phyloP scores from a whole-genome alignment of 1,140 invertebrate species.

The Trichomalopsis sarcophagae region DNA sequence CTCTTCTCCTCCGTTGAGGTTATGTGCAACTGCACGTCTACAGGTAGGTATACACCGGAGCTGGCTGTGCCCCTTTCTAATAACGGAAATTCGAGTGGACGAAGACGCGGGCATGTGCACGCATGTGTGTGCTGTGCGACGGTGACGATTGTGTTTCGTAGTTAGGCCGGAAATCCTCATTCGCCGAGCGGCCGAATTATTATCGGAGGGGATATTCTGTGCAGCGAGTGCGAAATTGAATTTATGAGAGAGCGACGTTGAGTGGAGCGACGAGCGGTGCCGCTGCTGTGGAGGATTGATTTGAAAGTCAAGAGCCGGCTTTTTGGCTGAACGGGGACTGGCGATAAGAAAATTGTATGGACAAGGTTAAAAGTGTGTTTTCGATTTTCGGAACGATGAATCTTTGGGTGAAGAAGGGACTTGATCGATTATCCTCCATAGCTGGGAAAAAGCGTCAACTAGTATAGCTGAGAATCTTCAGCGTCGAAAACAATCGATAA shows the following conservation, averaged over 20 bases:
- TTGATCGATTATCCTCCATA: too few species aligned
- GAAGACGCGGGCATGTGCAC: background rate
- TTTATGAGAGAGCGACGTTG: background rate
- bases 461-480: too few species aligned
- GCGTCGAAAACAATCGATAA: too few species aligned
- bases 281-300: background rate
- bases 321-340: too few species aligned
- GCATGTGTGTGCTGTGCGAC: background rate
- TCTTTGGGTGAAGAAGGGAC: too few species aligned
- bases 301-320: background rate
- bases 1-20: background rate
- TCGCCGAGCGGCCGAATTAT: background rate
- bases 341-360: too few species aligned
- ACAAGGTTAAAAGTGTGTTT: too few species aligned
- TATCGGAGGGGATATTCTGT: background rate
- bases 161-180: slow-evolving; percentile 13
- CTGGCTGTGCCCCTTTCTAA: slow-evolving; percentile 20
- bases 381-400: too few species aligned
- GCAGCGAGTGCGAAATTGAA: background rate
- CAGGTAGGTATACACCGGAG: background rate
- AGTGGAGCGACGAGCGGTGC: background rate
- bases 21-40: background rate
- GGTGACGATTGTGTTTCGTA: background rate
- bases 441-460: too few species aligned
- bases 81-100: slow-evolving; percentile 32